Percentiles rank a stretch among this genome's conserved stretches.
Conservation (phyloP, 2,113 vertebrate genomes). For the Candoia aspera region DNA sequence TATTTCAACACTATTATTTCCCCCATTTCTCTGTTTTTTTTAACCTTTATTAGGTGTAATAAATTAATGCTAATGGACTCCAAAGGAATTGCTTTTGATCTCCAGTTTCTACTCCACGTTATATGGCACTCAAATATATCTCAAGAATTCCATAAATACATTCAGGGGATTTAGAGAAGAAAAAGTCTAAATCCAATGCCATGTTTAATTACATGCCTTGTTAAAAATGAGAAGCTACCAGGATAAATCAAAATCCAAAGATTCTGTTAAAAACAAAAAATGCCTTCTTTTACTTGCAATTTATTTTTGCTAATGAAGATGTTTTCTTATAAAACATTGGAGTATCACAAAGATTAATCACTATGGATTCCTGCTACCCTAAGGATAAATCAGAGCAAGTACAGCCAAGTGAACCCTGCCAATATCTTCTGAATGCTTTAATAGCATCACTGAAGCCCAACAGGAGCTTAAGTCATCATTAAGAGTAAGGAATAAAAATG, state of each 20-base stretch:
- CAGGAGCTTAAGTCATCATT: conserved; percentile 15
- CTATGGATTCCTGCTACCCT: not conserved
- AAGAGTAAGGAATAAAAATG: conserved; percentile 16
- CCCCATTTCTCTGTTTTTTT: not conserved
- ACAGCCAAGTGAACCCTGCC: not conserved
- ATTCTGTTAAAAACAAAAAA: not conserved
- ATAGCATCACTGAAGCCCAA: not conserved
- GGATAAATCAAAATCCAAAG: not conserved
- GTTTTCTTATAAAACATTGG: not conserved
- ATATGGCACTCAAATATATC: not conserved
- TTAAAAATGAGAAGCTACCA: not conserved
- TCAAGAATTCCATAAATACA: not conserved
- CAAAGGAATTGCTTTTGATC: not conserved
- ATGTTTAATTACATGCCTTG: conserved; percentile 4
- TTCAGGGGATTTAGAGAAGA: not conserved
- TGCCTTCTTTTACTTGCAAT: not conserved
- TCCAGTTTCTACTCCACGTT: not conserved
- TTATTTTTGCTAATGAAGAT: conserved; percentile 21
- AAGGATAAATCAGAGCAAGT: not conserved
- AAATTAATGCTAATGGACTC: not conserved
- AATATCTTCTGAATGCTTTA: conserved; percentile 1
- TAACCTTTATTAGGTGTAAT: not conserved
- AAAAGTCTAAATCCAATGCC: not conserved
- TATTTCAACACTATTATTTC: not conserved
- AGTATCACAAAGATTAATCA: conserved; percentile 3